Evolutionary conservation across 1,140 invertebrate species (phyloP).

Genomic region (Bactericera cockerelli): DNA sequence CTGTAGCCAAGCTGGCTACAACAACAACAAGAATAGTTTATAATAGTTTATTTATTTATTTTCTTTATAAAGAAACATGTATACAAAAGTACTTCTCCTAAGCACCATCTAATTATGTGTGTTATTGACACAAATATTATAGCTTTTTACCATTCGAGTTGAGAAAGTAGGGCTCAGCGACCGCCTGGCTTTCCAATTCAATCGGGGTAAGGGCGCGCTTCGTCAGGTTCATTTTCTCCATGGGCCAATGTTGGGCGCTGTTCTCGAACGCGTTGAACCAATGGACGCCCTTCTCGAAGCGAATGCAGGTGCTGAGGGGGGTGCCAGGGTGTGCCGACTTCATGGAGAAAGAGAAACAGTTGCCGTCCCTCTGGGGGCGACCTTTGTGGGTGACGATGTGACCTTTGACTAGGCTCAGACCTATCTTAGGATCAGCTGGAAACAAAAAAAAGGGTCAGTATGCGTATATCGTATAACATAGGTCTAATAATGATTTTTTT

Average conservation of each 20-base stretch:
- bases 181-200: background rate
- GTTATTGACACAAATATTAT: too few species aligned
- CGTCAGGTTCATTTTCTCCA: background rate
- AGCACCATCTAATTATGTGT: too few species aligned
- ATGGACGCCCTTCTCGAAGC: background rate
- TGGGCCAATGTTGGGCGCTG: background rate
- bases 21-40: too few species aligned
- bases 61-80: too few species aligned
- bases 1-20: too few species aligned
- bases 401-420: background rate
- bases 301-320: background rate
- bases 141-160: conserved; percentile 19
- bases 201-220: background rate
- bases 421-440: background rate
- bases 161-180: conserved; percentile 21
- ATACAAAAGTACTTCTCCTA: too few species aligned
- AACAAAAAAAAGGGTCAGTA: too few species aligned
- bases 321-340: background rate
- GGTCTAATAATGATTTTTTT: too few species aligned
- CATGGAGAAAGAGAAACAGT: background rate
- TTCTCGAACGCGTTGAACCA: background rate
- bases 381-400: background rate
- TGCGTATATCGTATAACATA: too few species aligned
- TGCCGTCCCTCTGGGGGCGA: background rate
- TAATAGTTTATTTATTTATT: too few species aligned